Evolutionary conservation across 2,113 vertebrate genomes (phyloP), one percentile per base, ranked within the genome.

Genomic region (Thermophis baileyi): DNA sequence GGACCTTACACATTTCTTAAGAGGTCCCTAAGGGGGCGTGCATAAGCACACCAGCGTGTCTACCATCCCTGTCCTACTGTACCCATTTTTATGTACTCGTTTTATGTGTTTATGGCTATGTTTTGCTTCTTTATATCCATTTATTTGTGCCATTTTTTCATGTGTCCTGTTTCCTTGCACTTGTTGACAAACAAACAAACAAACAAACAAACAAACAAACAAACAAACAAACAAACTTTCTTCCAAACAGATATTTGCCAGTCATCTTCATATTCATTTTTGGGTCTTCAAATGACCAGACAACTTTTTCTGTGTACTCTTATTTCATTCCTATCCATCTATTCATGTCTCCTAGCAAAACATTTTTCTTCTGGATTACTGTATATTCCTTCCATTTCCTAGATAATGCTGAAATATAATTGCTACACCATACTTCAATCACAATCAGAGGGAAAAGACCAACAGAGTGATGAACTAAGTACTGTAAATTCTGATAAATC

Each of bases 331-430:
- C 35, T 7, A 44, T 81, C 35, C 7, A 22, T 81, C 35, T 9
- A 81, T 44, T 81, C 2, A 44, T 44, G 74, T 81, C 20, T 40
- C 74, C 35, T 22, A 44, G 16, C 35, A 81, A 18, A 81, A 44
- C 74, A 81, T 44, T 44, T 81, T 81, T 44, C 35, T 22, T 81
- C 7, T 81, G 69, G 35, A 81, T 40, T 40, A n/a, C n/a, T n/a
- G n/a, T n/a, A 22, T 81, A 81, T 40, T 40, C 16, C 35, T 93
- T 95, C 88, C 88, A 55, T 93, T 93, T 95, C 95, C 93, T 94
- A 93, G 95, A 95, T 93, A 92, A 53, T 53, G 93, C 53, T 95
- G 93, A 94, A 96, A 92, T 90, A 91, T 90, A 95, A 89, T 93
- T 87, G 95, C 95, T 93, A 85, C 44, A 88, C 95, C 74, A 94